Evolutionary conservation across 2,797 vertebrate species (phyloP), one percentile per base, ranked within the genome.

Genomic region (Merluccius polli): DNA sequence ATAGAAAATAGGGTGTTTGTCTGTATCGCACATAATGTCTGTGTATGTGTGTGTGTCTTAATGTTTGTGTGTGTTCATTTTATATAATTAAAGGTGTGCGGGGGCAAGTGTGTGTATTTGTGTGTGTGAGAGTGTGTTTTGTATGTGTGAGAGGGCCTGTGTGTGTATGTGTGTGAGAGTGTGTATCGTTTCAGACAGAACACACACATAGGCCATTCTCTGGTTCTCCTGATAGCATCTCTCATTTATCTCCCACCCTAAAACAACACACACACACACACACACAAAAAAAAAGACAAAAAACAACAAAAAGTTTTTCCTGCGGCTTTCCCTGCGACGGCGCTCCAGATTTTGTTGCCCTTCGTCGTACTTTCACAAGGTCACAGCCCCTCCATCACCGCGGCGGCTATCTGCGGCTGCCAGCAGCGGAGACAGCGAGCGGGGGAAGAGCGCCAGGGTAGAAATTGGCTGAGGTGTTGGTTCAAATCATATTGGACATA

Each of bases 401-500:
- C 16, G 2, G 90, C 92, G 92, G 91, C 92, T 93, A 93, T 93
- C 92, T 92, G 92, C 90, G 91, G 93, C 93, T 95, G 94, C 93
- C 94, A 94, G 93, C 93, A 90, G 91, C 86, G 85, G 90, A 93
- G 93, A 90, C 93, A 93, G 91, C 92, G 90, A 83, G 82, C 89
- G 79, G 89, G 85, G 89, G 90, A 92, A 93, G 89, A 91, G 88
- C 93, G 94, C 94, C 93, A 94, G 93, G 93, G 93, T 93, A 93
- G 92, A 93, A 93, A 92, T 94, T 94, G 94, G 94, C 94, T 89
- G 89, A 90, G 92, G 91, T 90, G 94, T 94, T 94, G 93, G 94
- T 94, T 94, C 93, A 95, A 95, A 95, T 95, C 93, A 95, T 94
- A 95, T 95, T 95, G 94, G 93, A 95, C 94, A 94, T 95, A 94